phyloP scores from a whole-genome alignment of 2,797 vertebrate genomes.

The Ataeniobius toweri region DNA sequence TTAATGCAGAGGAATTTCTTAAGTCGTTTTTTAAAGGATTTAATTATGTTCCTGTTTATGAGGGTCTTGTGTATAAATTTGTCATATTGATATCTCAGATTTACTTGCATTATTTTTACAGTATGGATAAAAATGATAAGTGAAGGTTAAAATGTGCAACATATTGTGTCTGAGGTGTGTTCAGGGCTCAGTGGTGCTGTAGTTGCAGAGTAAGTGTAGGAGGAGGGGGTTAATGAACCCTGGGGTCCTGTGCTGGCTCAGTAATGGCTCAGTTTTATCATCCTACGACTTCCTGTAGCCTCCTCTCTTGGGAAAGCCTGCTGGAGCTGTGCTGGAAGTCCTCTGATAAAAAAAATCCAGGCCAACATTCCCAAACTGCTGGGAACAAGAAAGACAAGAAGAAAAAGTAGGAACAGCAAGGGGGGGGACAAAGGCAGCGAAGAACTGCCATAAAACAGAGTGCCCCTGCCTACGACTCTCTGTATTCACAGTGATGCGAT shows the following conservation, averaged over 20 bases:
- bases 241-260: slow-evolving; percentile 79
- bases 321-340: slow-evolving; percentile 77
- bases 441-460: slow-evolving; percentile 36
- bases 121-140: neutral
- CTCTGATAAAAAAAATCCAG: slow-evolving; percentile 80
- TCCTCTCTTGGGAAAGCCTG: slow-evolving; percentile 81
- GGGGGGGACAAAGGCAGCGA: slow-evolving; percentile 11
- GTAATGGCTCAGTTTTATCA: slow-evolving; percentile 85
- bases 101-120: neutral
- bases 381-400: slow-evolving; percentile 71
- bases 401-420: slow-evolving; percentile 19
- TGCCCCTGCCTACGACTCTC: slow-evolving; percentile 26
- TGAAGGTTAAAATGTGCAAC: slow-evolving; percentile 1
- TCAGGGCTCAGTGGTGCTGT: slow-evolving; percentile 64
- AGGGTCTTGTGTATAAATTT: neutral
- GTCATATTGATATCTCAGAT: neutral
- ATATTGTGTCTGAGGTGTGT: slow-evolving; percentile 48
- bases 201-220: slow-evolving; percentile 69
- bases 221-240: slow-evolving; percentile 78
- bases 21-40: slow-evolving; percentile 7
- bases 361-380: slow-evolving; percentile 82
- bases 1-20: slow-evolving; percentile 37
- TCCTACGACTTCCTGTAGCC: slow-evolving; percentile 86
- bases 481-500: slow-evolving; percentile 33
- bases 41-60: neutral